Base-by-base conservation (phyloP, 2,113 vertebrate genomes). In the Salvelinus namaycush region DNA sequence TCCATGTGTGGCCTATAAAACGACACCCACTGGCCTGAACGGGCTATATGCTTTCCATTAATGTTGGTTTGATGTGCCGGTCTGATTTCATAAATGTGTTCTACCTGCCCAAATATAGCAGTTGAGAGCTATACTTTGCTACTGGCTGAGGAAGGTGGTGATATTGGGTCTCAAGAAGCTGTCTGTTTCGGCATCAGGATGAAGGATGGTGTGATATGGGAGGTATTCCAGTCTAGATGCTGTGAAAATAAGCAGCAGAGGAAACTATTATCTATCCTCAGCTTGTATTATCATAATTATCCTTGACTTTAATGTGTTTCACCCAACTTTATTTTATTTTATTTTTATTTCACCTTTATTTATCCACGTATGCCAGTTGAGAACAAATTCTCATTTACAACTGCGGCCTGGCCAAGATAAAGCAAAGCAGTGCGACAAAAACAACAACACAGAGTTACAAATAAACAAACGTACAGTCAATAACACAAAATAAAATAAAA, bases 1-100 rank as follows among this genome's bases (percentile, higher is more conserved):
- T 64, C 73, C 44, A 84, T 75, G 70, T 78, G 77, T 67, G 70
- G 72, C 73, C 76, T 74, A 72, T 77, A 76, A 82, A 65, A 67
- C 57, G 57, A 82, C 22, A 67, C 64, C 68, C 64, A 51, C 57
- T 71, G 79, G 60, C 75, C 72, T 76, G 39, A 76, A 82, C n/a
- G 68, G 60, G 67, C 68, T 77, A 62, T 68, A 78, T 76, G 83
- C 79, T 73, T 81, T 74, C 44, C 34, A 83, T 81, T 81, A 79
- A 75, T 26, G 51, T 75, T 57, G 22, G 48, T 79, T 68, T 76
- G 60, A 80, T 79, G 62, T 49, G 34, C 65, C 64, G n/a, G 72
- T 71, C 59, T 71, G 78, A 70, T 78, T 76, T 81, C 67, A 69
- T 81, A 78, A 12, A 81, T 79, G 62, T 80, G 73, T 76, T 74